These are phyloP conservation scores for Ceyx melanurus DNA, from an alignment of 2,113 vertebrate genomes.

Conservation along the genomic window DNA sequence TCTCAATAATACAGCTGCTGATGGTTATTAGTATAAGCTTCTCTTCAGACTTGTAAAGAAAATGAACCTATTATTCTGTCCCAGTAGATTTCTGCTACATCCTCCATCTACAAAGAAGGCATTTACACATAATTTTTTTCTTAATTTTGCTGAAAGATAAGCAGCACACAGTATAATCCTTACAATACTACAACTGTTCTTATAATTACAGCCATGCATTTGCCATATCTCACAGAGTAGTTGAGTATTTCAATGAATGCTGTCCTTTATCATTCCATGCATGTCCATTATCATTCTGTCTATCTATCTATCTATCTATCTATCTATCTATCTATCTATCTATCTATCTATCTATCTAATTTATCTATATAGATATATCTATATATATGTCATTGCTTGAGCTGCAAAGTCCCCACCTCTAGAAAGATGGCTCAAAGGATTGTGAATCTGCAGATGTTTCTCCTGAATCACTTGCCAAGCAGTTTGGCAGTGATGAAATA, in stretches of 20 bases:
- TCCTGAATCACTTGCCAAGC: not conserved
- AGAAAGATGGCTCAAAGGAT: not conserved
- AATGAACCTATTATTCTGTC: not conserved
- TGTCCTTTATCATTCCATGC: not conserved
- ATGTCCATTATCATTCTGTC: not conserved
- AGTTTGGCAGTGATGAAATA: not conserved
- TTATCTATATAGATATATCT: not conserved
- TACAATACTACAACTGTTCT: not conserved
- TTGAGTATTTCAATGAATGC: not conserved
- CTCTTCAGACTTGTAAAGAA: conserved; percentile 5
- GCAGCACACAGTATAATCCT: not conserved
- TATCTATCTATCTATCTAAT: no score
- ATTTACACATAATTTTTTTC: not conserved
- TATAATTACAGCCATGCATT: not conserved
- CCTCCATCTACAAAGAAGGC: not conserved
- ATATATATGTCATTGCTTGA: not conserved
- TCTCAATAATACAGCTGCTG: not conserved
- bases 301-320: no score
- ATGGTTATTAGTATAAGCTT: not conserved
- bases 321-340: not conserved
- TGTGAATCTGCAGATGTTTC: not conserved
- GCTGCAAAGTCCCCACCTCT: not conserved
- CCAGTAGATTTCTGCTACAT: not conserved
- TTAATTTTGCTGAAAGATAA: not conserved
- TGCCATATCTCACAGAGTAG: not conserved